Evolutionary conservation across 1,140 invertebrate genomes (phyloP).

Genomic region (Sarcophaga bullata): DNA sequence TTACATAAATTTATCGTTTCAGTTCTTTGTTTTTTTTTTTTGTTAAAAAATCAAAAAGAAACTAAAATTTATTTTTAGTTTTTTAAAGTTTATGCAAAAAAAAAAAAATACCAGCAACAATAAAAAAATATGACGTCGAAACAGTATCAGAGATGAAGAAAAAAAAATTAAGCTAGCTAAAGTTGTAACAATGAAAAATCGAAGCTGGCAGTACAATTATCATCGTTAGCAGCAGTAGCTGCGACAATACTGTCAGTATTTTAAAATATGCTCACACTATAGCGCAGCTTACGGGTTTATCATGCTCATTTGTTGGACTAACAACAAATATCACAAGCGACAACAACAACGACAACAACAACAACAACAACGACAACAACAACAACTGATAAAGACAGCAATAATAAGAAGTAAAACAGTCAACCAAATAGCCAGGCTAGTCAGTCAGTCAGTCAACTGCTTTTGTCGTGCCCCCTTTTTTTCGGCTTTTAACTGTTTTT

Average conservation of each 20-base stretch:
- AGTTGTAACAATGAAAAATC: too few relatives aligned
- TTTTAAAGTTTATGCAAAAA: conserved; percentile 5
- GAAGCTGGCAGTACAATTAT: too few relatives aligned
- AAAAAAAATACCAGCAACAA: neutral
- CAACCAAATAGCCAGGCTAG: neutral
- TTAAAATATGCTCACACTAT: neutral
- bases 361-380: neutral
- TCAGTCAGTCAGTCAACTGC: neutral
- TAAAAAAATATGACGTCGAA: conserved; percentile 1
- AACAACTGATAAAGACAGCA: neutral
- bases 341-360: neutral
- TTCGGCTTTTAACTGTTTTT: neutral
- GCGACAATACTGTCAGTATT: too few relatives aligned
- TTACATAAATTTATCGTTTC: neutral
- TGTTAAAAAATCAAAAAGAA: neutral
- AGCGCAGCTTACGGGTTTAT: neutral
- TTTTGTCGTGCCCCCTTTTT: neutral
- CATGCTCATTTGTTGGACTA: neutral
- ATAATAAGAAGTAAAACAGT: neutral
- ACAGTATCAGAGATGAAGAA: neutral
- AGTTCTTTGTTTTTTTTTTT: neutral
- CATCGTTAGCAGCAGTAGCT: too few relatives aligned
- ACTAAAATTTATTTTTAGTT: neutral
- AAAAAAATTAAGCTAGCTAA: neutral
- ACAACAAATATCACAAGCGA: too few relatives aligned